Evolutionary conservation across 1,140 invertebrate species (phyloP).

Genomic region (Carposina sasakii): DNA sequence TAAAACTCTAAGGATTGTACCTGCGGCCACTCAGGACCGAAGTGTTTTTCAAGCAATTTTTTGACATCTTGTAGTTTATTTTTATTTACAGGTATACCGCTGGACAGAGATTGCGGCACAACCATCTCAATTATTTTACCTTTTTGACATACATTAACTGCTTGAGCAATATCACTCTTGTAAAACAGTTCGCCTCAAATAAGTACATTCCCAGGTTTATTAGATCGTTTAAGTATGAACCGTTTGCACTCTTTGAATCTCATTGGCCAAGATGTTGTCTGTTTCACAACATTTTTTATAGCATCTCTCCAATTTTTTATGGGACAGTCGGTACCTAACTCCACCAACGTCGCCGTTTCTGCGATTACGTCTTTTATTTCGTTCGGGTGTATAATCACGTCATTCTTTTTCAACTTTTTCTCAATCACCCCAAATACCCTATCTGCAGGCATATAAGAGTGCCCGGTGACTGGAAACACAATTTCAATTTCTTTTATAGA

Average conservation of each 20-base stretch:
- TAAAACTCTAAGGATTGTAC: no score
- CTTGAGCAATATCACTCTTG: slow-evolving; percentile 15
- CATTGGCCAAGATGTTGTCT: slow-evolving; percentile 8
- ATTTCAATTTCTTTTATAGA: slow-evolving; percentile 18
- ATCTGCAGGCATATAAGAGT: slow-evolving; percentile 31
- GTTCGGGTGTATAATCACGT: slow-evolving; percentile 23
- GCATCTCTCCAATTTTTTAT: slow-evolving; percentile 9
- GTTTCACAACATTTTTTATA: slow-evolving; percentile 10
- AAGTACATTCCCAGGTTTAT: slow-evolving; percentile 16
- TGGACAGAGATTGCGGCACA: slow-evolving; percentile 9
- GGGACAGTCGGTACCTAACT: slow-evolving; percentile 4
- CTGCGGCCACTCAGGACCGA: slow-evolving; percentile 13
- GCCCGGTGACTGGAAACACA: slow-evolving; percentile 26
- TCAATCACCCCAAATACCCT: slow-evolving; percentile 18
- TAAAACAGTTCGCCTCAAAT: slow-evolving; percentile 17
- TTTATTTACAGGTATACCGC: slow-evolving; percentile 14
- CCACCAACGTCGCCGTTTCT: slow-evolving; percentile 10
- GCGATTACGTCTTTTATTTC: slow-evolving; percentile 15
- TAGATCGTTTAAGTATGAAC: slow-evolving; percentile 15
- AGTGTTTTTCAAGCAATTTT: slow-evolving; percentile 17
- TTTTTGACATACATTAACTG: slow-evolving; percentile 17
- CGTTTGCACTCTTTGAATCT: slow-evolving; percentile 18
- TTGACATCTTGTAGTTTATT: slow-evolving; percentile 19
- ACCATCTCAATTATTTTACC: slow-evolving; percentile 18
- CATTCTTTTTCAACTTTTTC: slow-evolving; percentile 16